Evolutionary conservation across 2,888 invertebrate species (phyloP).

Genomic region (Lasioglossum lativentre): DNA sequence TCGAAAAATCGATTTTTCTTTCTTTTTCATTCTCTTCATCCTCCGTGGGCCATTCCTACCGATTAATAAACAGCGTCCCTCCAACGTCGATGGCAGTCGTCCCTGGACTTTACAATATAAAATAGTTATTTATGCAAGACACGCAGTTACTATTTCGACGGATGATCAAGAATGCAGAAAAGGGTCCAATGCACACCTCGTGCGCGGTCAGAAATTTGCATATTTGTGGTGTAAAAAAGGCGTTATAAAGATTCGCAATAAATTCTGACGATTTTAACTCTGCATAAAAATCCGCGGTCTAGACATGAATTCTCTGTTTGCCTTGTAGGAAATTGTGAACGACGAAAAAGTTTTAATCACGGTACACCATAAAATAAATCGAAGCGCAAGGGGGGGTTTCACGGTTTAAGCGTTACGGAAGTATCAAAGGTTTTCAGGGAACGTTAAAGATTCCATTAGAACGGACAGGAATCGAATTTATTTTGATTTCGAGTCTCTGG

Average conservation of each 20-base stretch:
- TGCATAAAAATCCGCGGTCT: neutral
- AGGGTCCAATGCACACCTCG: neutral
- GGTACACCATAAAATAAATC: neutral
- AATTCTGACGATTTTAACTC: neutral
- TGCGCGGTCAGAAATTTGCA: no score
- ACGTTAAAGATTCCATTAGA: neutral
- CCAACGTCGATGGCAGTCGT: no score
- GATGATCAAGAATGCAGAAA: neutral
- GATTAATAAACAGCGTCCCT: no score
- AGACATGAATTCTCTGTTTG: no score
- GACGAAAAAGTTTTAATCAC: neutral
- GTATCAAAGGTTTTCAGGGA: neutral
- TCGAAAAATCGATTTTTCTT: no score
- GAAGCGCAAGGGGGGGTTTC: neutral
- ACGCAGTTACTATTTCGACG: neutral
- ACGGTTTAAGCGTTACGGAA: neutral
- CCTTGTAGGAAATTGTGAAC: no score
- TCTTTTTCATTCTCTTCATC: no score
- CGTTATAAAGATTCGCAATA: neutral
- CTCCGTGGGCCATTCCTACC: no score
- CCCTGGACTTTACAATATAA: neutral
- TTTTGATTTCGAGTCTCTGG: slow-evolving; percentile 11
- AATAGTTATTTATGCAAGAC: neutral
- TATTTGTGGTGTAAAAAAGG: neutral
- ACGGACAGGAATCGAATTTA: slow-evolving; percentile 3